phyloP scores from a whole-genome alignment of 2,888 invertebrate genomes.

The Eristalis arbustorum region DNA sequence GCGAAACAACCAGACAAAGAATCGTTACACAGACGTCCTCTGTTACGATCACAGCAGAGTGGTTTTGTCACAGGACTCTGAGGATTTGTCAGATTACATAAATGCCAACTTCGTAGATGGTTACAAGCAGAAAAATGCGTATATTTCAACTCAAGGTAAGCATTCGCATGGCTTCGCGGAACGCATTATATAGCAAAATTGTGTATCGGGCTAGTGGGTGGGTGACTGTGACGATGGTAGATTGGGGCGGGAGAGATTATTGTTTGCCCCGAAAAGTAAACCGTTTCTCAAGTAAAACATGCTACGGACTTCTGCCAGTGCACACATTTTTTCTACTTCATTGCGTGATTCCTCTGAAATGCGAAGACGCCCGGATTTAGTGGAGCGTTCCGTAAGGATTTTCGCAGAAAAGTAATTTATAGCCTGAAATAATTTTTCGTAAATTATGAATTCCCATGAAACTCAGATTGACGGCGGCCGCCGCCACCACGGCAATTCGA shows the following conservation, averaged over 20 bases:
- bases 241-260: background rate
- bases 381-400: constrained; percentile 11
- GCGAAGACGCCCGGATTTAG: background rate
- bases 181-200: background rate
- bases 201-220: too few species aligned
- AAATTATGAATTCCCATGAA: constrained; percentile 11
- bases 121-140: constrained; percentile 98
- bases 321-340: background rate
- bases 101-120: constrained; percentile 99
- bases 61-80: constrained; percentile 88
- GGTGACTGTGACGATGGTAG: too few species aligned
- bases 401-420: constrained; percentile 26
- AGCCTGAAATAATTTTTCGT: background rate
- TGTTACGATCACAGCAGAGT: constrained; percentile 98
- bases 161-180: background rate
- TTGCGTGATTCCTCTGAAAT: constrained; percentile 9
- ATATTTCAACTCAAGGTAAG: constrained; percentile 97
- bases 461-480: background rate
- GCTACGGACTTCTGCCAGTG: background rate
- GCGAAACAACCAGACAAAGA: constrained; percentile 89
- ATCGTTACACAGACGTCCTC: constrained; percentile 96
- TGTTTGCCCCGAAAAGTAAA: background rate
- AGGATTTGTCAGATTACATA: constrained; percentile 94
- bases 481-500: too few species aligned
- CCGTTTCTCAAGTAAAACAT: background rate